Percentiles rank a stretch among this genome's conserved stretches.
Evolutionary conservation across 2,113 vertebrate species (phyloP).

Genomic region (Nothocercus julius): DNA sequence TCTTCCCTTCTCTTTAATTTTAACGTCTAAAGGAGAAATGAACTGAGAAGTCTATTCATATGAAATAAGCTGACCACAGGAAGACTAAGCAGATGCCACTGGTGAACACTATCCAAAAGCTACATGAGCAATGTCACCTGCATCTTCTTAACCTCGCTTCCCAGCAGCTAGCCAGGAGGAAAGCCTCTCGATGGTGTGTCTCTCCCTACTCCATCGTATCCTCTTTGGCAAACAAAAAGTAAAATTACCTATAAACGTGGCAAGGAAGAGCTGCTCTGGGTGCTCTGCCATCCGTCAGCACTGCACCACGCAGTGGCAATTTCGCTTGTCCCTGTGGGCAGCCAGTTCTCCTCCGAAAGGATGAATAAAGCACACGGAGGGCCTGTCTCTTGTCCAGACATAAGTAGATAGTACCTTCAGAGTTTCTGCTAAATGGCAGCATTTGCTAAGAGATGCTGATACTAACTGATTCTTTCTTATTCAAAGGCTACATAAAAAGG

Average conservation of each 20-base stretch:
- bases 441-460: neutral
- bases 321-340: neutral
- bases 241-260: neutral
- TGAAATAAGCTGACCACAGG: neutral
- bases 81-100: neutral
- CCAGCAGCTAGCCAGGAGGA: neutral
- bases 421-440: neutral
- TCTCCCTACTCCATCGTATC: neutral
- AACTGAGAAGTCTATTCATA: neutral
- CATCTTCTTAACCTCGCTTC: neutral
- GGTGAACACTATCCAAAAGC: neutral
- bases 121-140: neutral
- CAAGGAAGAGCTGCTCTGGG: neutral
- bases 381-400: neutral
- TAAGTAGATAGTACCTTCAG: neutral
- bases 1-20: neutral
- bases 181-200: neutral
- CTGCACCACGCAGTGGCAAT: too few species aligned
- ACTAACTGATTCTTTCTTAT: slow-evolving; percentile 6
- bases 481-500: neutral
- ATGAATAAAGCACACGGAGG: slow-evolving; percentile 12
- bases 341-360: neutral
- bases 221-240: neutral
- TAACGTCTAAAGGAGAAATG: neutral
- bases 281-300: neutral